phyloP scores from a whole-genome alignment of 2,113 vertebrate genomes.

The Chunga burmeisteri region DNA sequence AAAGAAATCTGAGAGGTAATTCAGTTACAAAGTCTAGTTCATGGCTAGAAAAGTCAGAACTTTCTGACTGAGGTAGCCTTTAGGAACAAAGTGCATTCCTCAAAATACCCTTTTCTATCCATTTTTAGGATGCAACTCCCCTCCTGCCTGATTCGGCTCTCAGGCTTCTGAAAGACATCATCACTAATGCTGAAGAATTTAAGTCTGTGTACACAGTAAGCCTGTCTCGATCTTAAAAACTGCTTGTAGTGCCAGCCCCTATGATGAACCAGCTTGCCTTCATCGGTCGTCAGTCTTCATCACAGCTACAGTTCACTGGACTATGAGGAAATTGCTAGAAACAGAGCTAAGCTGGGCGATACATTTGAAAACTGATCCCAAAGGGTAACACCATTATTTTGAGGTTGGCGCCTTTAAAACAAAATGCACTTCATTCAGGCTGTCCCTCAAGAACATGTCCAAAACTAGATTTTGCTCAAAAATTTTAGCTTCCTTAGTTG shows the following conservation, averaged over 20 bases:
- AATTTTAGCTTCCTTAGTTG: not conserved
- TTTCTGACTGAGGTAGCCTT: not conserved
- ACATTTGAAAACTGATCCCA: not conserved
- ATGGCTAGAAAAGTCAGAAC: not conserved
- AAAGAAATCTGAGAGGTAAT: not conserved
- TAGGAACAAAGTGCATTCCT: not conserved
- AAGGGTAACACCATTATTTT: not conserved
- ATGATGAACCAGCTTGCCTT: not conserved
- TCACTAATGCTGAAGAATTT: not conserved
- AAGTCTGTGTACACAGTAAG: not conserved
- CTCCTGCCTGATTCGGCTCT: not conserved
- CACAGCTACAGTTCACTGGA: not conserved
- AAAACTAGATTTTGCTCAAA: not conserved
- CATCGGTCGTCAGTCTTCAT: not conserved
- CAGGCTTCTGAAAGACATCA: not conserved
- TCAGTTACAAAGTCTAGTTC: not conserved
- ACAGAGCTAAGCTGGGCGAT: not conserved
- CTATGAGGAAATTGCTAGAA: not conserved
- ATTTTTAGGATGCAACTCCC: not conserved
- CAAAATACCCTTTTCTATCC: not conserved
- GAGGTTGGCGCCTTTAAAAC: not conserved
- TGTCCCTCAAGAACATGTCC: not conserved
- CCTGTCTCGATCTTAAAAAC: not conserved
- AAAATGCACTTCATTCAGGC: not conserved
- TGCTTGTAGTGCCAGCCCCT: not conserved